Evolutionary conservation across 2,113 vertebrate species (phyloP).

Genomic region (Bungarus multicinctus): DNA sequence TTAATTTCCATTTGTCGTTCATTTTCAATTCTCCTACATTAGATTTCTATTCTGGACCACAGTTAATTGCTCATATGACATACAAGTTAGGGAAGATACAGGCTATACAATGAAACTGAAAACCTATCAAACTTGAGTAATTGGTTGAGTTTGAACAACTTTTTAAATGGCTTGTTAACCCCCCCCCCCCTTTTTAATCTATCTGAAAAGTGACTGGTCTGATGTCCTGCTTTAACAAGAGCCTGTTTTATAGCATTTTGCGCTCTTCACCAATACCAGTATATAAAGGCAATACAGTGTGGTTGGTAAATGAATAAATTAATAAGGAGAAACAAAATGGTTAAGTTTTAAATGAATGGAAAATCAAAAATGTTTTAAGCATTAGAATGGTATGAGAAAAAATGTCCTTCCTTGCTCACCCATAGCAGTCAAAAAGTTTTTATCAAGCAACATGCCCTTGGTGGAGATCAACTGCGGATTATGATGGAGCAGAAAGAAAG

Average conservation of each 20-base stretch:
- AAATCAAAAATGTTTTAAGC: neutral
- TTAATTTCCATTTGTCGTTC: neutral
- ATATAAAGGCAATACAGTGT: neutral
- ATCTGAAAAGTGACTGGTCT: neutral
- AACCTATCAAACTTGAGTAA: neutral
- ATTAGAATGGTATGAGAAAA: neutral
- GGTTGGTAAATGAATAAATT: neutral
- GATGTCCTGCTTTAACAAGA: neutral
- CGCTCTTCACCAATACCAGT: neutral
- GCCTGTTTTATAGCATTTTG: neutral
- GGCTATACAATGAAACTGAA: neutral
- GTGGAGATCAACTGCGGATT: neutral
- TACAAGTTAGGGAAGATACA: neutral
- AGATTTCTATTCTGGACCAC: neutral
- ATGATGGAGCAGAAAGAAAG: neutral
- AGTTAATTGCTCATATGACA: neutral
- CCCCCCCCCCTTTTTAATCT: neutral
- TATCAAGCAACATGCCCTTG: neutral
- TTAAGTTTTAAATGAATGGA: neutral
- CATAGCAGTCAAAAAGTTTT: neutral
- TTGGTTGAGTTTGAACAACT: neutral
- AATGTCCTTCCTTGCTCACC: neutral
- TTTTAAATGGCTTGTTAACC: neutral
- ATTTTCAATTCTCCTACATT: neutral
- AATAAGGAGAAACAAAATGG: neutral